phyloP scores from a whole-genome alignment of 2,888 invertebrate genomes.

The Stenurella melanura region DNA sequence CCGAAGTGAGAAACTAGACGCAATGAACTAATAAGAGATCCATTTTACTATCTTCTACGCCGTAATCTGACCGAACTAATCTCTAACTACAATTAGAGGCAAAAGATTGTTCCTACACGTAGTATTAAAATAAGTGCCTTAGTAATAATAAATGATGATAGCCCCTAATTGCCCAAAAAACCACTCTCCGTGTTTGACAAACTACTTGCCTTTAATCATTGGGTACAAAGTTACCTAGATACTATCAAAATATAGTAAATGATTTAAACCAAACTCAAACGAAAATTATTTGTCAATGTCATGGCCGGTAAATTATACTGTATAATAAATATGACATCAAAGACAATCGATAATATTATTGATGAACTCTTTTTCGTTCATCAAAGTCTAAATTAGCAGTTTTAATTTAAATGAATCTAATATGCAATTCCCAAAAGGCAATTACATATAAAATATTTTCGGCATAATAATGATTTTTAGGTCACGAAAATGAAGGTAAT shows the following conservation, averaged over 20 bases:
- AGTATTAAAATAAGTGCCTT: background rate
- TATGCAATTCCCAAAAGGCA: too few species aligned
- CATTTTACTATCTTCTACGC: background rate
- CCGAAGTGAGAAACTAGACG: too few species aligned
- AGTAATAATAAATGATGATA: conserved; percentile 3
- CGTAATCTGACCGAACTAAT: background rate
- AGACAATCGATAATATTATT: too few species aligned
- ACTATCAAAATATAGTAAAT: background rate
- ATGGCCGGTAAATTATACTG: background rate
- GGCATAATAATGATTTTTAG: too few species aligned
- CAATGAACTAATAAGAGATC: too few species aligned
- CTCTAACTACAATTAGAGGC: background rate
- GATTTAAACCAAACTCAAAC: background rate
- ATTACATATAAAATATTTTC: too few species aligned
- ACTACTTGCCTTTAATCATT: background rate
- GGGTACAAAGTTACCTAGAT: background rate
- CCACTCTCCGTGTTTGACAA: background rate
- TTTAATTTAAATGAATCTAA: too few species aligned
- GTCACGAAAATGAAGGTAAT: background rate
- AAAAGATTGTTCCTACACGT: background rate
- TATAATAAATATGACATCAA: too few species aligned
- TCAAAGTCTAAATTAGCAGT: too few species aligned
- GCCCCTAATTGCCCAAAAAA: background rate
- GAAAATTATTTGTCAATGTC: background rate
- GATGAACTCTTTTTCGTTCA: too few species aligned